These are phyloP conservation scores for Scrobipalpa costella DNA, from an alignment of 2,888 invertebrate species.

Conservation along the genomic window DNA sequence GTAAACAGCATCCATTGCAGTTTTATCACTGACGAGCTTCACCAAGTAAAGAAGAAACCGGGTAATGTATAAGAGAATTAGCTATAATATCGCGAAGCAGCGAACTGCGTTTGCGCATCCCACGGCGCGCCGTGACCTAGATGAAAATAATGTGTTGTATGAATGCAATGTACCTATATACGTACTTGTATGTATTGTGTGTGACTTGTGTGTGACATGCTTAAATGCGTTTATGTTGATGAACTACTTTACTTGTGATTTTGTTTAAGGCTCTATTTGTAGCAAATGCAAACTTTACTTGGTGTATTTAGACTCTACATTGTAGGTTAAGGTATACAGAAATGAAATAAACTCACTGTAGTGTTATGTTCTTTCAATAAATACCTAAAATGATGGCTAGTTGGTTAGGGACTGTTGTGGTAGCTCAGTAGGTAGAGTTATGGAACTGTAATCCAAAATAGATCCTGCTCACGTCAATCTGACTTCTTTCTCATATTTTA, in stretches of 20 bases:
- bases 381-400: too few species aligned
- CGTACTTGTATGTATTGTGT: background rate
- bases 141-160: constrained; percentile 14
- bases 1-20: background rate
- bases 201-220: background rate
- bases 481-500: too few species aligned
- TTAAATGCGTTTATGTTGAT: background rate
- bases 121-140: constrained; percentile 22
- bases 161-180: background rate
- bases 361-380: too few species aligned
- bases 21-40: background rate
- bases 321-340: too few species aligned
- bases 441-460: too few species aligned
- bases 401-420: too few species aligned
- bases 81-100: background rate
- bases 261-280: background rate
- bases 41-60: background rate
- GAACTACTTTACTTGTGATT: constrained; percentile 8
- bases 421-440: too few species aligned
- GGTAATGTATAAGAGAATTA: background rate
- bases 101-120: constrained; percentile 8
- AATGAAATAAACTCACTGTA: too few species aligned
- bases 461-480: too few species aligned
- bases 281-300: background rate
- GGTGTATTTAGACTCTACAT: too few species aligned